Evolutionary conservation across 2,113 vertebrate genomes (phyloP), one percentile per base, ranked within the genome.

Genomic region (Grantiella picta): DNA sequence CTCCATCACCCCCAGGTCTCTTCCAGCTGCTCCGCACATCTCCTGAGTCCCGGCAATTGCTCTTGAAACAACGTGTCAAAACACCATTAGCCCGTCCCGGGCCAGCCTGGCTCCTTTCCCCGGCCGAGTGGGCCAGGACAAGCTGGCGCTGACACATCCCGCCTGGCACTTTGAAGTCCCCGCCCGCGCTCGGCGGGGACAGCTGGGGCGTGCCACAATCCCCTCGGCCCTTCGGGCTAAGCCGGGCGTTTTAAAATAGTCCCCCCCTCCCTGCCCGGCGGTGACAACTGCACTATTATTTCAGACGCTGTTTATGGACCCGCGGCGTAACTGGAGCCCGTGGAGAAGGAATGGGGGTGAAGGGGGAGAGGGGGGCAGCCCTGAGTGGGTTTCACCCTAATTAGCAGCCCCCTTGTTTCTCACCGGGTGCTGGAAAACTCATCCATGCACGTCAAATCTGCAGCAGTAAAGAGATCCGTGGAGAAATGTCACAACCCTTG

Each of bases 231-330:
- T 96, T 84, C 63, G 76, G 84, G 93, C 53, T 95, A 89, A 97
- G 97, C 95, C 36, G 15, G 53, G 14, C 2, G 65, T 90, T 98
- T 97, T 97, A 97, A 98, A 98, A 98, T 96, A 97, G 95, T 5
- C 31, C 31, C 40, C 44, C 82, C 21, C 64, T 72, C 82, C 86
- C n/a, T 77, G 5, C 65, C 83, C 86, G 53, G 59, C 8, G 59
- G 92, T 71, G 97, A 98, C 97, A 98, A 98, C 98, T 98, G 97
- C 56, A 11, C 65, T 63, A 92, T 95, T 97, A 95, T 97, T 98
- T 96, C 75, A 86, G 95, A 94, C 23, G 38, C 88, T 88, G 33
- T 89, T 96, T 89, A 36, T 40, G 59, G 92, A 66, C 63, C 78
- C 21, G 11, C 3, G 8, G 68, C 7, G 80, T 89, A 91, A 90